Evolutionary conservation across 2,113 vertebrate species (phyloP), one percentile per base, ranked within the genome.

Genomic region (Prinia subflava): DNA sequence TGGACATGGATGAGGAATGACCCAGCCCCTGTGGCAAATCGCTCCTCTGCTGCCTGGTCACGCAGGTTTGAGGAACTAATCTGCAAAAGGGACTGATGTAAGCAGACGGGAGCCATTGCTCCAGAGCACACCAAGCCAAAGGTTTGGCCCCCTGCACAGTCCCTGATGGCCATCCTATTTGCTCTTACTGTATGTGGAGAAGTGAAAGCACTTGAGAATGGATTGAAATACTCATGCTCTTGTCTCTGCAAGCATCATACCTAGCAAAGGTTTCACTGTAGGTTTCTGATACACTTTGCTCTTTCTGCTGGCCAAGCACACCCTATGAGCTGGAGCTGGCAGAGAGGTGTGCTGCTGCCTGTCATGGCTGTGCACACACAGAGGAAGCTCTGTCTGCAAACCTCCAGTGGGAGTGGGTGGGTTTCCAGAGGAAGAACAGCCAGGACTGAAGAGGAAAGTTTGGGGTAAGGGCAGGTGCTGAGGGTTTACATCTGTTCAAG

Each of bases 281-380:
- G 1, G 1, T 73, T 76, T 27, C 57, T 62, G 16, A 19, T 0
- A 3, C 0, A 12, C 25, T 44, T 47, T 8, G 27, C 35, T 59
- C 0, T 39, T 74, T 60, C 71, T 83, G 55, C 15, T 28, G 67
- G 41, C 37, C 1, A 2, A 76, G 83, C 30, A 33, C 16, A 22
- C 4, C 33, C 0, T 0, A 19, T 13, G 44, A 49, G 39, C 28
- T 2, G 10, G 59, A 59, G 41, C 18, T 6, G 41, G 70, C 62
- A 83, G 47, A 39, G 0, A 0, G 21, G 8, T 10, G 53, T 82
- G 49, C n/a, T 49, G 70, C 57, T 85, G 62, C 31, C 20, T 37
- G 5, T 14, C 12, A 2, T 10, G 25, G 37, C 1, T 2, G 0
- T 0, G 1, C 1, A 3, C 25, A 44, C 49, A 15, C 28, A 39